A percentile compares a stretch with the other conserved stretches of the same genome.
These are phyloP conservation scores for Leptopilina clavipes DNA, from an alignment of 1,140 invertebrate genomes.

Conservation along the genomic window DNA sequence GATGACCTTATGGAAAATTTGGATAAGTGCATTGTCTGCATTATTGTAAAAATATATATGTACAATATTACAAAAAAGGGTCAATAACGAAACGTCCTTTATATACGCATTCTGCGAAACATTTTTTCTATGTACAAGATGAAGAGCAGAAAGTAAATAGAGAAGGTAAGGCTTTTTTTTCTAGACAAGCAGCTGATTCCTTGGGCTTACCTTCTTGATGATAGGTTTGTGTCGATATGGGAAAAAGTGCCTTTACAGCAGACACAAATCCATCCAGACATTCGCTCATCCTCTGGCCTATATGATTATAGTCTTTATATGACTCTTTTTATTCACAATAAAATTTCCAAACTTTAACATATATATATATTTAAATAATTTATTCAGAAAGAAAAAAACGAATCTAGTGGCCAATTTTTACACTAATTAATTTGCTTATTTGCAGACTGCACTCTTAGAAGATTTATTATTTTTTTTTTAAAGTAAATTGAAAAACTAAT, in stretches of 20 bases:
- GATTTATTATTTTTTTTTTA: too few species aligned
- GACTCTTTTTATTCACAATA: conserved; percentile 65
- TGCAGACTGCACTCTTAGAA: conserved; percentile 20
- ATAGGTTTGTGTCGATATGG: conserved; percentile 73
- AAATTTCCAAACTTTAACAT: conserved; percentile 62
- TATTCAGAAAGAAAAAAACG: not conserved
- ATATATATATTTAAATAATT: conserved; percentile 8
- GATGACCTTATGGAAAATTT: not conserved
- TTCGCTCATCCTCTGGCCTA: conserved; percentile 74
- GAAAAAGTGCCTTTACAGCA: conserved; percentile 74
- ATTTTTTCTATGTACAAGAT: conserved; percentile 40
- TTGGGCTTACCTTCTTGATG: conserved; percentile 73
- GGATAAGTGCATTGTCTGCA: conserved; percentile 36
- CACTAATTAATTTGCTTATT: conserved; percentile 17
- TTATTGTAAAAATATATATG: not conserved
- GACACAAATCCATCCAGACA: conserved; percentile 75
- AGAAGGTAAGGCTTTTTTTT: conserved; percentile 57
- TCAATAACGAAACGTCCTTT: not conserved
- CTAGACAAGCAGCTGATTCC: conserved; percentile 67
- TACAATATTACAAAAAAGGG: not conserved
- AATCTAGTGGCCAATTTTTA: not conserved
- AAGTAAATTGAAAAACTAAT: too few species aligned
- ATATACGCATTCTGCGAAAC: conserved; percentile 40
- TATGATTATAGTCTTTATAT: conserved; percentile 72
- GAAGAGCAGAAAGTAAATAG: conserved; percentile 43